Base-by-base conservation (phyloP, 1,140 invertebrate genomes). In the Drosophila asahinai region DNA sequence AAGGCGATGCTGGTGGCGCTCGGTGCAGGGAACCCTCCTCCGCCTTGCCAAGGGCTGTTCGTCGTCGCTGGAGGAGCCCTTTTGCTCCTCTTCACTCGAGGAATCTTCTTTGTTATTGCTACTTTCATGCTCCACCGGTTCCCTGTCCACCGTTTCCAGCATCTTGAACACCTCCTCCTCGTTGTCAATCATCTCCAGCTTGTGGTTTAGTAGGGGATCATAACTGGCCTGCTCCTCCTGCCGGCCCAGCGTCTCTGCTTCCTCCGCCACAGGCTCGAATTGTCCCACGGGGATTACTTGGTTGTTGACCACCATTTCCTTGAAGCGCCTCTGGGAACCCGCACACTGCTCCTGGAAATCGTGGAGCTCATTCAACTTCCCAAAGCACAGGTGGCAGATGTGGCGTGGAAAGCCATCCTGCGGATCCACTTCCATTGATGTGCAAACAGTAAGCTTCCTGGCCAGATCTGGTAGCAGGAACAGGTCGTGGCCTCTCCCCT, bases 131-230 rank as follows among this genome's bases (percentile, higher is more conserved):
- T 62, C 57, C 15, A 66, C 60, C 14, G 72, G 71, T 38, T 91
- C 87, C 8, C 73, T 89, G 49, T 86, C 84, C 6, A 91, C 91
- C 11, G 42, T 67, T 52, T 91, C 82, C 43, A 92, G 38, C 74
- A 92, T 67, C 48, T 91, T 92, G 36, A 92, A 91, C 5, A 92
- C 91, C 19, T 92, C 91, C 40, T 92, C 91, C 19, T 83, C 91
- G 51, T 92, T 92, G 9, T 61, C 91, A 45, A 92, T 81, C 7
- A 92, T 43, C 25, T 92, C 91, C 17, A 86, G 38, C 43, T 92
- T 92, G 45, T 90, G 71, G 49, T 80, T 92, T 12, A 84, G 22
- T 8, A 92, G 57, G 0, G 91, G 91, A 77, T 92, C 77, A 54
- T 64, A 89, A 45, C 47, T 80, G n/a, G 30, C 17, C 58, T 77